Conservation (phyloP, 2,888 invertebrate genomes). For the Isoperla grammatica region DNA sequence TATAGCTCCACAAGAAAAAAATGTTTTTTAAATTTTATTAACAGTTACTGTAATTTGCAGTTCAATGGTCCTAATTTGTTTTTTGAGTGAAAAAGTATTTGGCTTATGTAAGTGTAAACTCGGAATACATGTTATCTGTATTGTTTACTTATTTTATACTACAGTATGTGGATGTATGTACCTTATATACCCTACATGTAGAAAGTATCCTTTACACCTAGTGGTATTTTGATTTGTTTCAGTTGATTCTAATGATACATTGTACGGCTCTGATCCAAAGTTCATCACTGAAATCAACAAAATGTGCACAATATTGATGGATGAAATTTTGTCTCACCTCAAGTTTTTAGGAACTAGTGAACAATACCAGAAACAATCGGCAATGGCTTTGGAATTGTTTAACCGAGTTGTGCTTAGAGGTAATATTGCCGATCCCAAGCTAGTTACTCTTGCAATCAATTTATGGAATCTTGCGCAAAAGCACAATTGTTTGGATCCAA, state of each 20-base stretch:
- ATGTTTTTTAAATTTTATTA: no score
- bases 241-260: constrained; percentile 88
- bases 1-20: no score
- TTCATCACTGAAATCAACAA: constrained; percentile 75
- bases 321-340: constrained; percentile 65
- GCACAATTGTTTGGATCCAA: constrained; percentile 51
- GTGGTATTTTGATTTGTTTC: constrained; percentile 41
- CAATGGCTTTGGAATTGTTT: constrained; percentile 68
- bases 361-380: constrained; percentile 62
- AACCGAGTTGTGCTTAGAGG: constrained; percentile 60
- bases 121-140: no score
- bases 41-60: no score
- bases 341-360: constrained; percentile 60
- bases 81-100: no score
- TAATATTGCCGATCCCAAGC: constrained; percentile 54
- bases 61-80: no score
- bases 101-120: no score
- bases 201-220: no score
- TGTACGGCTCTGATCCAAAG: constrained; percentile 86
- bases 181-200: no score
- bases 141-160: no score
- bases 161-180: no score
- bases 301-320: constrained; percentile 68
- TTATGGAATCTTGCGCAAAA: constrained; percentile 77
- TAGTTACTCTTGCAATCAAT: constrained; percentile 67